Conservation (phyloP, 2,888 invertebrate species). For the Acanthococcus lagerstroemiae region DNA sequence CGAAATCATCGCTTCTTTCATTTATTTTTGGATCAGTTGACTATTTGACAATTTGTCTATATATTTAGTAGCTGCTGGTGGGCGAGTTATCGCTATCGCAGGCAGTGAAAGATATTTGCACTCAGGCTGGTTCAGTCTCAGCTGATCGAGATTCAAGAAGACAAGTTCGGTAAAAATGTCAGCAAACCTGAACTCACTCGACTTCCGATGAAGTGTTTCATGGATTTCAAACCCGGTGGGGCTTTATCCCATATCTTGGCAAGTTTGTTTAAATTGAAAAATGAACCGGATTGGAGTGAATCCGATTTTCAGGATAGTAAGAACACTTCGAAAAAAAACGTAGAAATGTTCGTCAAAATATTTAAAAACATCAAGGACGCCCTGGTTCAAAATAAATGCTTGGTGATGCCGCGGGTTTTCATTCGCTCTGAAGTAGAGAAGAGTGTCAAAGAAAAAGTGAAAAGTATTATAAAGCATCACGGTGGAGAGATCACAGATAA, state of each 20-base stretch:
- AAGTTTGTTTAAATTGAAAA: conserved; percentile 89
- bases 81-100: too few species aligned
- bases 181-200: conserved; percentile 64
- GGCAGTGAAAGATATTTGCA: too few species aligned
- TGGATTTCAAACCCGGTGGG: conserved; percentile 91
- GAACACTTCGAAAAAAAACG: conserved; percentile 79
- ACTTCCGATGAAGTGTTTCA: conserved; percentile 77
- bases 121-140: too few species aligned
- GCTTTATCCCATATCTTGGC: conserved; percentile 86
- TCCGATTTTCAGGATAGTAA: conserved; percentile 84
- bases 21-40: too few species aligned
- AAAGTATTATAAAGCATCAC: too few species aligned
- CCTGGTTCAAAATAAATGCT: conserved; percentile 67
- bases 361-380: conserved; percentile 79
- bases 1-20: too few species aligned
- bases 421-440: too few species aligned
- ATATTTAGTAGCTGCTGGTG: too few species aligned
- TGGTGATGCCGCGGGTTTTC: conserved; percentile 65
- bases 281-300: conserved; percentile 90
- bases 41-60: too few species aligned
- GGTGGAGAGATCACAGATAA: too few species aligned
- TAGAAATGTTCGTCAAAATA: conserved; percentile 90
- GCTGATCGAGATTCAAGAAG: conserved; percentile 92
- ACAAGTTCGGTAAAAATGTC: conserved; percentile 86
- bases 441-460: too few species aligned